Base-by-base conservation (phyloP, 2,888 invertebrate species). In the Pherbina coryleti region DNA sequence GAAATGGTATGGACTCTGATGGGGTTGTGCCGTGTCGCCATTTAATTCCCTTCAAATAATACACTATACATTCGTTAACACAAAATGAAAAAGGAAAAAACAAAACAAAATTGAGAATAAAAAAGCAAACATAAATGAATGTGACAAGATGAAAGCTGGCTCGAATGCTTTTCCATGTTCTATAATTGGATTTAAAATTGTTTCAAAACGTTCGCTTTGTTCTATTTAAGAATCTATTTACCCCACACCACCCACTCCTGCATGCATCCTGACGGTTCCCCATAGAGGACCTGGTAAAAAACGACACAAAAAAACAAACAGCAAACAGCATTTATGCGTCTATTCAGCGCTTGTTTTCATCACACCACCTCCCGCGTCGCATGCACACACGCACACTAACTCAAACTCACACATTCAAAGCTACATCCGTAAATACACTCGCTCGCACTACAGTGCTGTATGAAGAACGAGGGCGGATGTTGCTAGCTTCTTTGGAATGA, bases 181-280 rank as follows among this genome's bases (percentile, higher is more conserved):
- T 49, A 53, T 82, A 82, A 83, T 83, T 82, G 82, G 82, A 83
- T 83, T 83, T 83, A 78, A 80, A 80, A 81, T 81, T 81, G 73
- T 80, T 80, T 69, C 79, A 81, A 81, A 82, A 79, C 80, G 79
- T 79, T 80, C 78, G 78, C 82, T 81, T 81, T 80, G 81, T 81
- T 81, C 81, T 78, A 78, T 76, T 82, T 80, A 81, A 78, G 80
- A 80, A 79, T 78, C 78, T 77, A 80, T 79, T 82, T 80, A 71
- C 78, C 25, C 34, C 57, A 62, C 67, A 28, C 60, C 64, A 66
- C 17, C 55, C 44, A 28, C 37, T 34, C 37, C 55, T n/a, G 44
- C 67, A 4, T 17, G 19, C 7, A 19, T 34, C 37, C 11, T 34
- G 31, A 51, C 14, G 19, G 9, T 19, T 11, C 53, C 11, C 19